These are phyloP conservation scores for Argyra leucocephala DNA, from an alignment of 2,888 invertebrate species.

Conservation along the genomic window DNA sequence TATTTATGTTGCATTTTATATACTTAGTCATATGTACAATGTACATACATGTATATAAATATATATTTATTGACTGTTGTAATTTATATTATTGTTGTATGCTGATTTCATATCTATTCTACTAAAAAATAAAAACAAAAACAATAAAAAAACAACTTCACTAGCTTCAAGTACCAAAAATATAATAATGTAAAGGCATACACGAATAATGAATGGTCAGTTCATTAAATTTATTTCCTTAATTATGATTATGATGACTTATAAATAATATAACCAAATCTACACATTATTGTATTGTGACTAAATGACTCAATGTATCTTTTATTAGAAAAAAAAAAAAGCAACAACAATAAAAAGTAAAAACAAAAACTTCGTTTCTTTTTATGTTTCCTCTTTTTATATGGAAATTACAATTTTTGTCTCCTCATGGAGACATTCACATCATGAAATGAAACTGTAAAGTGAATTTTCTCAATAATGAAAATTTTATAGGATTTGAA, in stretches of 20 bases:
- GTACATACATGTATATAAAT: no score
- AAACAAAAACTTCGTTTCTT: not conserved
- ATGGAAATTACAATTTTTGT: not conserved
- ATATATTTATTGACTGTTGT: not conserved
- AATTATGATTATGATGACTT: not conserved
- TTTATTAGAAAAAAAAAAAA: no score
- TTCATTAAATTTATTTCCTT: constrained; percentile 2
- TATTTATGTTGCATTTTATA: not conserved
- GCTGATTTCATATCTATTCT: not conserved
- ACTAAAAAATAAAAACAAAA: no score
- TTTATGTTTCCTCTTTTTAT: not conserved
- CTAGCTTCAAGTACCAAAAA: no score
- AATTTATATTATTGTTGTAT: not conserved
- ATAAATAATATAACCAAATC: no score
- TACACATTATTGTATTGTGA: no score
- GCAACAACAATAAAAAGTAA: not conserved
- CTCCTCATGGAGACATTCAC: not conserved
- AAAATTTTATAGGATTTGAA: not conserved
- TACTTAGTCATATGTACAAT: no score
- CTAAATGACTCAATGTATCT: no score
- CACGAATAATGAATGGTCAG: not conserved
- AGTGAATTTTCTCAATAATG: not conserved
- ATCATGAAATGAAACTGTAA: not conserved
- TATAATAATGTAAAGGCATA: no score
- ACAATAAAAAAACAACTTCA: no score